Evolutionary conservation across 1,140 invertebrate species (phyloP), one percentile per base, ranked within the genome.

Genomic region (Drosophila varians): DNA sequence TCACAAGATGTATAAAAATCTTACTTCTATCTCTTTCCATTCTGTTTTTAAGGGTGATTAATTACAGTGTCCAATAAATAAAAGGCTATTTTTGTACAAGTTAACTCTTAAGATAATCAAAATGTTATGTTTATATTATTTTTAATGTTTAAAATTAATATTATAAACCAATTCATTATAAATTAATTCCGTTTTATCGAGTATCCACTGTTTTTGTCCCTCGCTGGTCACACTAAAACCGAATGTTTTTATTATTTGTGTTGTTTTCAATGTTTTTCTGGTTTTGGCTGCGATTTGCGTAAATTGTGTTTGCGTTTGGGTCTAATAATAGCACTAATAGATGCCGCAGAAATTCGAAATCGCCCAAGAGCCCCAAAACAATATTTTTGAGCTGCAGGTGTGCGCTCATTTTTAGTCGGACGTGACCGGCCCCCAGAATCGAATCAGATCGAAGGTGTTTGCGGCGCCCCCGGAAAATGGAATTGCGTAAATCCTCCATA

Each of bases 321-420:
- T 49, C 75, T 84, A 84, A 86, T 4, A 3, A 42, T 42, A 68
- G 66, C 46, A 79, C 66, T 46, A 61, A 60, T 75, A 68, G 77
- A 74, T 82, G 77, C 77, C 77, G 77, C 71, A 86, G 84, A 86
- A 79, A 72, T 78, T 61, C 31, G 70, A 78, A 62, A 57, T 40
- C 53, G 40, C 8, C 36, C 36, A 38, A 38, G 34, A 49, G 55
- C 40, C 47, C 57, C 21, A 31, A 70, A 75, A 79, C 60, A 79
- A 80, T 84, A 86, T 57, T 76, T 76, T 80, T 86, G 55, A 79
- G 40, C 47, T 49, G 64, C 55, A 71, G 74, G 61, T 74, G 77
- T 77, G 65, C 46, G 69, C 55, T 57, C 62, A 65, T 64, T 75
- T 53, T 43, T 36, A 60, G 48, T 34, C 12, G 56, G 2, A 31